Conservation (phyloP, 2,888 invertebrate species). For the Trachelus tabidus region DNA sequence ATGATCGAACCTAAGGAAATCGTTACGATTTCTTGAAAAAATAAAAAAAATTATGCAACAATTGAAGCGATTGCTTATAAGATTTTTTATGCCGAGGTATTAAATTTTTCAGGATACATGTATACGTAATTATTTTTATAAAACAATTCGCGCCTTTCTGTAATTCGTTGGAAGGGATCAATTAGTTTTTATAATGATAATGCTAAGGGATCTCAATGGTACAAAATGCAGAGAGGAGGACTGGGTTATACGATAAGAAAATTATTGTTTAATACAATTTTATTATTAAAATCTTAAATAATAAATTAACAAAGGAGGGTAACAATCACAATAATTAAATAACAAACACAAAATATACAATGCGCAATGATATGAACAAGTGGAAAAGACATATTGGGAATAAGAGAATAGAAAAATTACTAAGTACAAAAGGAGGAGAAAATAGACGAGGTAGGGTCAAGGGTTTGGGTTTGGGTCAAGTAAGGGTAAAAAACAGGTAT, state of each 20-base stretch:
- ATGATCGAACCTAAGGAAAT: constrained; percentile 12
- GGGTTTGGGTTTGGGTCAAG: constrained; percentile 6
- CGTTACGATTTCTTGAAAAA: not conserved
- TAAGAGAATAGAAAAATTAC: not conserved
- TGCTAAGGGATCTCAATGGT: not conserved
- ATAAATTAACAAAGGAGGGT: constrained; percentile 53
- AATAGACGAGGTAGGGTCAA: not conserved
- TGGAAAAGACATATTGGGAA: not conserved
- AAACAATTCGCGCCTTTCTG: too few species aligned
- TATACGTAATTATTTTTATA: too few species aligned
- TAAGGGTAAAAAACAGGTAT: not conserved
- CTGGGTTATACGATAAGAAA: not conserved
- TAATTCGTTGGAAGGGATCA: not conserved
- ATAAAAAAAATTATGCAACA: not conserved
- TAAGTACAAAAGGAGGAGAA: not conserved
- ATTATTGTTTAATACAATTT: constrained; percentile 20
- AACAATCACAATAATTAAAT: constrained; percentile 55
- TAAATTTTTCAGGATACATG: too few species aligned
- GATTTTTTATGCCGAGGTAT: too few species aligned
- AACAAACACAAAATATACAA: constrained; percentile 46
- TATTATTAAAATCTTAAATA: constrained; percentile 55
- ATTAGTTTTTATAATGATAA: not conserved
- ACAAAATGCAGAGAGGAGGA: not conserved
- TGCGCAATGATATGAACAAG: not conserved
- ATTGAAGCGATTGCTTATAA: too few species aligned